These are phyloP conservation scores for Leptoclinus maculatus DNA, from an alignment of 2,797 vertebrate genomes.

Conservation along the genomic window DNA sequence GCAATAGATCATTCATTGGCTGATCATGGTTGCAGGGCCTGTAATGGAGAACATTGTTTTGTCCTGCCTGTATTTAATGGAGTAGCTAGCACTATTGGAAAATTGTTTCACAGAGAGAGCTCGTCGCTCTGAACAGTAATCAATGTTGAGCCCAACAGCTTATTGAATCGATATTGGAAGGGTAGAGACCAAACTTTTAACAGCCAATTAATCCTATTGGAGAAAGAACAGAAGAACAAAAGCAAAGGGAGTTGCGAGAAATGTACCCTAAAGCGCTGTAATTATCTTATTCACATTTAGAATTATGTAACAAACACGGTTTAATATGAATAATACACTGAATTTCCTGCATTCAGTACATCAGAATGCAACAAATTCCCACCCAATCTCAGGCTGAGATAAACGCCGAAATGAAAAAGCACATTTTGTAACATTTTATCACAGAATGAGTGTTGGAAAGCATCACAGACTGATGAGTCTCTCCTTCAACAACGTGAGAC, in stretches of 20 bases:
- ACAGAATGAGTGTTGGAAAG: slow-evolving; percentile 8
- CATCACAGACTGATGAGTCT: slow-evolving; percentile 23
- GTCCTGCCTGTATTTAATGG: slow-evolving; percentile 67
- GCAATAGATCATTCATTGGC: slow-evolving; percentile 64
- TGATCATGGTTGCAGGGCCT: slow-evolving; percentile 56
- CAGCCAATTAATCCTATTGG: slow-evolving; percentile 40
- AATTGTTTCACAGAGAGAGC: slow-evolving; percentile 51
- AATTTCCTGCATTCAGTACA: not conserved
- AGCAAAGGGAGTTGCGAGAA: not conserved
- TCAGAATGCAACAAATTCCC: not conserved
- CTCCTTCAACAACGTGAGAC: slow-evolving; percentile 13
- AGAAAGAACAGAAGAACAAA: slow-evolving; percentile 15
- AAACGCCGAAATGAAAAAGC: slow-evolving; percentile 28
- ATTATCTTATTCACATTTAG: slow-evolving; percentile 1
- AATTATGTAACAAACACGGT: not conserved
- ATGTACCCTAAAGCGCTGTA: not conserved
- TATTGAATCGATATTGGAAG: slow-evolving; percentile 63
- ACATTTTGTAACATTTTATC: slow-evolving; percentile 27
- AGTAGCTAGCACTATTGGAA: slow-evolving; percentile 68
- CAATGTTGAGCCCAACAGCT: slow-evolving; percentile 63
- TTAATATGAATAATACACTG: not conserved
- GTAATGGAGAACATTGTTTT: slow-evolving; percentile 70
- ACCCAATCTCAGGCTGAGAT: not conserved
- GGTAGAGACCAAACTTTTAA: slow-evolving; percentile 58
- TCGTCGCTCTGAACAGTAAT: slow-evolving; percentile 65